Base-by-base conservation (phyloP, 2,888 invertebrate genomes). In the Hypomecis atomaria region DNA sequence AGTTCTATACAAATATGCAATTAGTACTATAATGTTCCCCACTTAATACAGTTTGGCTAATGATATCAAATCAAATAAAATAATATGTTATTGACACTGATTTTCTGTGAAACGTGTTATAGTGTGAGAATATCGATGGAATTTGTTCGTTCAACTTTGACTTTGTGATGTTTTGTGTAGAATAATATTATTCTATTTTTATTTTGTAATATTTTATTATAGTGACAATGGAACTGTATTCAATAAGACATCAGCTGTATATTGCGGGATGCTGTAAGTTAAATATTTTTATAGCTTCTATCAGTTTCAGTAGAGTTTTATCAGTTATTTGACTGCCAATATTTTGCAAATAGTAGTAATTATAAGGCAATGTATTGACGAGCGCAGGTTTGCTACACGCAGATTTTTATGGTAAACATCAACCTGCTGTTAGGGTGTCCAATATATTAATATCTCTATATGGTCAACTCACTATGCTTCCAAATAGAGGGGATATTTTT, bases 231-330 rank as follows among this genome's bases (percentile, higher is more conserved):
- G 63, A 47, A 23, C 10, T 63, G 58, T 63, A 59, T 53, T 37
- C 8, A 13, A 58, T 59, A 59, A 58, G 63, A 44, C 58, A 49
- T 44, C 63, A 63, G 44, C 33, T 64, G 8, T 59, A 54, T 11
- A 59, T 63, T 38, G 58, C 63, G 9, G 63, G 58, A 54, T 59
- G 58, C 44, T 47, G 64, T 64, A 47, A 56, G 64, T 64, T 42
- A 49, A 36, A 33, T 23, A n/a, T n/a, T n/a, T n/a, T n/a, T n/a
- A n/a, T n/a, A n/a, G n/a, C n/a, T n/a, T n/a, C n/a, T n/a, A n/a
- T n/a, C n/a, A n/a, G n/a, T n/a, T n/a, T n/a, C n/a, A n/a, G n/a
- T n/a, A n/a, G n/a, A n/a, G n/a, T n/a, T n/a, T n/a, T n/a, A n/a
- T n/a, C n/a, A n/a, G n/a, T n/a, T n/a, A n/a, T n/a, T n/a, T n/a